phyloP scores from a whole-genome alignment of 2,113 vertebrate genomes.

The Cranoglanis bouderius region DNA sequence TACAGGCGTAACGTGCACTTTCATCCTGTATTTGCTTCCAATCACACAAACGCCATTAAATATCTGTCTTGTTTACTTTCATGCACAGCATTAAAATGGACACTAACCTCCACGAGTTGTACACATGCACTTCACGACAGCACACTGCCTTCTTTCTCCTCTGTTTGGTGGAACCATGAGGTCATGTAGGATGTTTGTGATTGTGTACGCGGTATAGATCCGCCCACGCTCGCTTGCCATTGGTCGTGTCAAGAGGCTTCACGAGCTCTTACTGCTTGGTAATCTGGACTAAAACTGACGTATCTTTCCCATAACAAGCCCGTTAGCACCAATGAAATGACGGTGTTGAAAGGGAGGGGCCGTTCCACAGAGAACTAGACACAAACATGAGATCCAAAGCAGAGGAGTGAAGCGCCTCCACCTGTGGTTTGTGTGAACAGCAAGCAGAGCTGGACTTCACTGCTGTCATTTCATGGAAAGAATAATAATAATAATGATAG shows the following conservation, averaged over 20 bases:
- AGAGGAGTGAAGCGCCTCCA: not conserved
- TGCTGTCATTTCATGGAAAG: not conserved
- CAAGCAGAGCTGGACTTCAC: not conserved
- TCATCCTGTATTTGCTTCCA: not conserved
- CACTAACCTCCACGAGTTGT: not conserved
- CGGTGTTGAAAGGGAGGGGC: not conserved
- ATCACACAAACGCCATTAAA: too few relatives aligned
- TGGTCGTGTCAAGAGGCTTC: not conserved
- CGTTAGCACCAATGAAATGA: not conserved
- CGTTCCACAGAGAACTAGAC: not conserved
- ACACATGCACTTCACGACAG: not conserved
- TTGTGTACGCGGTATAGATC: not conserved
- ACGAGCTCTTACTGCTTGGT: not conserved
- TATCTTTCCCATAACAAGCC: not conserved
- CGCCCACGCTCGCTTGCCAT: slow-evolving; percentile 24
- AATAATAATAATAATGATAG: not conserved
- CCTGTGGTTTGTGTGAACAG: not conserved
- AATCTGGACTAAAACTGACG: too few relatives aligned
- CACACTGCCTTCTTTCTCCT: too few relatives aligned
- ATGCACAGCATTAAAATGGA: not conserved
- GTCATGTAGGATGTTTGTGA: slow-evolving; percentile 3
- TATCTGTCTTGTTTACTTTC: not conserved
- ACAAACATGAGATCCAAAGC: not conserved
- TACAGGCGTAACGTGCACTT: not conserved
- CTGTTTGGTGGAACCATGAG: not conserved